Conservation (phyloP, 2,113 vertebrate genomes). For the Anguilla rostrata region DNA sequence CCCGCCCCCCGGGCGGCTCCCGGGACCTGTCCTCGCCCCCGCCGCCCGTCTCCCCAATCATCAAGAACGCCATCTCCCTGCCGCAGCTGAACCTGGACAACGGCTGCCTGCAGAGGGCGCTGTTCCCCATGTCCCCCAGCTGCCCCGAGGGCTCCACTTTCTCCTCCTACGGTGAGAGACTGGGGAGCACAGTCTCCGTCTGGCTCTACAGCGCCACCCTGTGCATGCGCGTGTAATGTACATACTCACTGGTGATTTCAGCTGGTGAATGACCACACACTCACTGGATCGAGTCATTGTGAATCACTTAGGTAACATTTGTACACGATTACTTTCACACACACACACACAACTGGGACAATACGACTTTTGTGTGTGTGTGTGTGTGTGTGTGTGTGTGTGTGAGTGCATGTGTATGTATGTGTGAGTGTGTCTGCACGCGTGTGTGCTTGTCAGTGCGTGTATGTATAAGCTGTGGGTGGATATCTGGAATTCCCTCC, state of each 20-base stretch:
- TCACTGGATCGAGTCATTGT: neutral
- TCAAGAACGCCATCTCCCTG: slow-evolving; percentile 93
- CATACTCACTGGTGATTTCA: neutral
- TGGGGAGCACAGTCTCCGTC: neutral
- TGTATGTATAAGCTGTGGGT: neutral
- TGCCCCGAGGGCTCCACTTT: slow-evolving; percentile 71
- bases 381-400: neutral
- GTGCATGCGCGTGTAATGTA: neutral
- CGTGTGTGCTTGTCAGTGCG: neutral
- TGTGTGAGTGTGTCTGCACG: neutral
- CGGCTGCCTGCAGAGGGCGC: slow-evolving; percentile 65
- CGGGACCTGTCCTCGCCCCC: slow-evolving; percentile 75
- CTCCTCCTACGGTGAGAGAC: slow-evolving; percentile 78
- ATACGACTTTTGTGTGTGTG: slow-evolving; percentile 32
- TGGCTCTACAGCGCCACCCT: neutral
- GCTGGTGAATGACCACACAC: neutral
- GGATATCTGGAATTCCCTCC: slow-evolving; percentile 13
- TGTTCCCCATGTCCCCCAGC: slow-evolving; percentile 74
- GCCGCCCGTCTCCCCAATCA: slow-evolving; percentile 86
- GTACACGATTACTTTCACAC: slow-evolving; percentile 11
- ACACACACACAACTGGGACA: slow-evolving; percentile 36
- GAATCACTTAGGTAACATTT: slow-evolving; percentile 3
- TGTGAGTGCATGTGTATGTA: neutral
- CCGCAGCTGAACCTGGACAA: slow-evolving; percentile 81
- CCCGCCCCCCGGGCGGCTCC: slow-evolving; percentile 60